Conservation (phyloP, 2,888 invertebrate species). For the Sarcophaga rosellei region DNA sequence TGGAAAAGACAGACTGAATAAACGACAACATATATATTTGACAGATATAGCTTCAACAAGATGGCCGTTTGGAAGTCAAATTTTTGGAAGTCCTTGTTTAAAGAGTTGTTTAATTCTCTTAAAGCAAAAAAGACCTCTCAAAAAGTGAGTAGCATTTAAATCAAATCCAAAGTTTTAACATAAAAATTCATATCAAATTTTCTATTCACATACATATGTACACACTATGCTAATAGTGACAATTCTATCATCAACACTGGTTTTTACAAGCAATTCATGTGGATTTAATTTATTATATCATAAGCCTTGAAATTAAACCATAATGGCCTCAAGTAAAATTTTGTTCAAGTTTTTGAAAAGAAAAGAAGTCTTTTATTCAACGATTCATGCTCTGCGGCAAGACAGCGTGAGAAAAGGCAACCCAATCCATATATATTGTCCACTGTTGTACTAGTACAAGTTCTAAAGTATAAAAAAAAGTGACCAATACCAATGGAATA, state of each 20-base stretch:
- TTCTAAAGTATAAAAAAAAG: not conserved
- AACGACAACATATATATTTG: no score
- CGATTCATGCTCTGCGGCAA: constrained; percentile 44
- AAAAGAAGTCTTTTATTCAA: constrained; percentile 36
- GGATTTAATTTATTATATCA: constrained; percentile 35
- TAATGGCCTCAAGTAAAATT: constrained; percentile 58
- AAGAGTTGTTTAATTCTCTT: no score
- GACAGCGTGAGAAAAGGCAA: constrained; percentile 32
- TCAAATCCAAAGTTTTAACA: no score
- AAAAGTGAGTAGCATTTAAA: no score
- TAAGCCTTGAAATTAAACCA: constrained; percentile 61
- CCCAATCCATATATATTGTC: not conserved
- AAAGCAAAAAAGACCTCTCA: no score
- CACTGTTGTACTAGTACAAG: not conserved
- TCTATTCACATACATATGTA: not conserved
- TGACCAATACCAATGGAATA: not conserved
- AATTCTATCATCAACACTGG: not conserved
- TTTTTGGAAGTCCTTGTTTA: no score
- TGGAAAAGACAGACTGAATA: no score
- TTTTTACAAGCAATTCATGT: not conserved
- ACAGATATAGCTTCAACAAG: no score
- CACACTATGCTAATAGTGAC: not conserved
- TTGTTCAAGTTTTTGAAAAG: constrained; percentile 48
- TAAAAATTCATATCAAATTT: no score
- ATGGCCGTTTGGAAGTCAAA: no score